Evolutionary conservation across 2,797 vertebrate genomes (phyloP).

Genomic region (Artibeus lituratus): DNA sequence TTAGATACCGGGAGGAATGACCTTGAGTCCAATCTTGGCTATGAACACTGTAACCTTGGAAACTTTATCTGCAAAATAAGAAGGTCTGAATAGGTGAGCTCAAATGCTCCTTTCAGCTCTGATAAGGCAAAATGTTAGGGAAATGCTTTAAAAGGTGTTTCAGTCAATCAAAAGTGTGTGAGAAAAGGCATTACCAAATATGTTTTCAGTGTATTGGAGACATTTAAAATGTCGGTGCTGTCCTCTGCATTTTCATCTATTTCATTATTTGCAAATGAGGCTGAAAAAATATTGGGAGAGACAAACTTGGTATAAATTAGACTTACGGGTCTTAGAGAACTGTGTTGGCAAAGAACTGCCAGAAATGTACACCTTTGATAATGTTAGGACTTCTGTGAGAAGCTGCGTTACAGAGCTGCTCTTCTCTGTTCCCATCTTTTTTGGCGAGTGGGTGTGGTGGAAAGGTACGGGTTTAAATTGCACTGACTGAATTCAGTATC

Average conservation of each 20-base stretch:
- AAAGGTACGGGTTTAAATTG: not conserved
- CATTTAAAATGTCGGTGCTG: constrained; percentile 24
- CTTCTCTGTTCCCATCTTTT: not conserved
- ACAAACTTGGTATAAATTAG: not conserved
- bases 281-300: constrained; percentile 4
- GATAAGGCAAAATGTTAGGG: constrained; percentile 47
- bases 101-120: constrained; percentile 14
- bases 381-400: not conserved
- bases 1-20: constrained; percentile 52
- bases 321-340: not conserved
- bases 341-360: not conserved
- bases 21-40: constrained; percentile 38
- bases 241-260: not conserved
- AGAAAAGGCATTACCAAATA: constrained; percentile 38
- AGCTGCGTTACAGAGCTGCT: not conserved
- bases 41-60: not conserved
- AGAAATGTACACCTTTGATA: not conserved
- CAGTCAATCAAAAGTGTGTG: not conserved
- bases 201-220: constrained; percentile 30
- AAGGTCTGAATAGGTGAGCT: constrained; percentile 46
- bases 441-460: not conserved
- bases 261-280: constrained; percentile 32
- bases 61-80: constrained; percentile 50
- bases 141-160: constrained; percentile 52
- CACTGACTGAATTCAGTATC: not conserved